Conservation (phyloP, 1,140 invertebrate species). For the Yoshiicerus persimilis region DNA sequence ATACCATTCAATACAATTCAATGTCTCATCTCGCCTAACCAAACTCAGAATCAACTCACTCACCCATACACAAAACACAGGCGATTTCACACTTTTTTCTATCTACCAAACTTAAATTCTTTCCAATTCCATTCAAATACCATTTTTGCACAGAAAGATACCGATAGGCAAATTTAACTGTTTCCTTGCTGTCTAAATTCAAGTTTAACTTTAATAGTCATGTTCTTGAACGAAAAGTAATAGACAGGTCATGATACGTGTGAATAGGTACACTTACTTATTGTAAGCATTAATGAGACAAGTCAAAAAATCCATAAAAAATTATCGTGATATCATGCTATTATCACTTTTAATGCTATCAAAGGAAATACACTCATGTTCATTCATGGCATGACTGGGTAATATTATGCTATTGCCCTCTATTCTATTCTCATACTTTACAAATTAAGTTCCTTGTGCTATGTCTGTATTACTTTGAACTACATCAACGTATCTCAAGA, state of each 20-base stretch:
- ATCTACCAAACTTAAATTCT: neutral
- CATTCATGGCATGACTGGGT: neutral
- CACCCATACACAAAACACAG: neutral
- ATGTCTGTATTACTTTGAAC: neutral
- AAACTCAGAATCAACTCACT: too few relatives aligned
- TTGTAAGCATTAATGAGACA: neutral
- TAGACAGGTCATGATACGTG: neutral
- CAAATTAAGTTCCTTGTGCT: neutral
- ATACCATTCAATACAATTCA: neutral
- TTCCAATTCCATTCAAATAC: neutral
- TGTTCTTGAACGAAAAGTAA: neutral
- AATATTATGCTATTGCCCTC: neutral
- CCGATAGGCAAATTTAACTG: neutral
- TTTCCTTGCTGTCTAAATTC: neutral
- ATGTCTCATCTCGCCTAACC: too few relatives aligned
- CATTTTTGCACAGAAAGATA: neutral
- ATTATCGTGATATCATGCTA: neutral
- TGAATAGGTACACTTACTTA: neutral
- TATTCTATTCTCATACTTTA: neutral
- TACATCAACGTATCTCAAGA: neutral
- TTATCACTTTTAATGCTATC: neutral
- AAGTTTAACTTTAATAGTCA: neutral
- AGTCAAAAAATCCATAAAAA: neutral
- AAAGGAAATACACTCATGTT: neutral
- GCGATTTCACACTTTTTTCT: neutral